Conservation (phyloP, 2,888 invertebrate genomes). For the Melipona bicolor region DNA sequence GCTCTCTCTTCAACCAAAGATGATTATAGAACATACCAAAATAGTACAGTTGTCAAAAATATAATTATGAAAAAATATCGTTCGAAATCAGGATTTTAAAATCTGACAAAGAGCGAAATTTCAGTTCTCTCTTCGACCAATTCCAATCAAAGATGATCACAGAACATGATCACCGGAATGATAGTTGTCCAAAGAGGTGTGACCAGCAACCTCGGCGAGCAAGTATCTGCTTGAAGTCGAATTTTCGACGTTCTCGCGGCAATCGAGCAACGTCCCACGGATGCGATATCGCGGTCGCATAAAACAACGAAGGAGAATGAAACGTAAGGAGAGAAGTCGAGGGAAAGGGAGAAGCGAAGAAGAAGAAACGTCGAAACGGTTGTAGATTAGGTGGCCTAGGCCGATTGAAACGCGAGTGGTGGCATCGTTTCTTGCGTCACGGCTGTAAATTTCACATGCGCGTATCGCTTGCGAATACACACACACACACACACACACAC, state of each 20-base stretch:
- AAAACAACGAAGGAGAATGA: too few species aligned
- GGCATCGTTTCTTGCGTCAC: constrained; percentile 72
- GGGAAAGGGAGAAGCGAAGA: background rate
- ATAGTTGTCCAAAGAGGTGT: too few species aligned
- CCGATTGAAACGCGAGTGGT: constrained; percentile 38
- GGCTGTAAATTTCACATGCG: constrained; percentile 79
- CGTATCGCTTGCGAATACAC: too few species aligned
- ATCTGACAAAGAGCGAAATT: too few species aligned
- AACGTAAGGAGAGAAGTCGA: background rate
- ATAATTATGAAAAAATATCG: too few species aligned
- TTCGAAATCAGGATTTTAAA: too few species aligned
- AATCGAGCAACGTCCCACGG: constrained; percentile 2
- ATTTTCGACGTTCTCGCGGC: constrained; percentile 28
- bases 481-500: constrained; percentile 60
- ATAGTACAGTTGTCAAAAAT: too few species aligned
- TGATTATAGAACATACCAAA: too few species aligned
- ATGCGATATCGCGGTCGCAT: constrained; percentile 32
- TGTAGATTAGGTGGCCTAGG: constrained; percentile 40
- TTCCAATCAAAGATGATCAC: too few species aligned
- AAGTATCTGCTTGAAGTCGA: background rate
- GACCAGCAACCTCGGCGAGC: background rate
- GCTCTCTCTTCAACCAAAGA: too few species aligned
- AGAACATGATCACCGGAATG: too few species aligned
- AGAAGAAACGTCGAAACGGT: constrained; percentile 34
- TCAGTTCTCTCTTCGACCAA: too few species aligned